phyloP scores from a whole-genome alignment of 1,140 invertebrate genomes.

The Trissolcus basalis region DNA sequence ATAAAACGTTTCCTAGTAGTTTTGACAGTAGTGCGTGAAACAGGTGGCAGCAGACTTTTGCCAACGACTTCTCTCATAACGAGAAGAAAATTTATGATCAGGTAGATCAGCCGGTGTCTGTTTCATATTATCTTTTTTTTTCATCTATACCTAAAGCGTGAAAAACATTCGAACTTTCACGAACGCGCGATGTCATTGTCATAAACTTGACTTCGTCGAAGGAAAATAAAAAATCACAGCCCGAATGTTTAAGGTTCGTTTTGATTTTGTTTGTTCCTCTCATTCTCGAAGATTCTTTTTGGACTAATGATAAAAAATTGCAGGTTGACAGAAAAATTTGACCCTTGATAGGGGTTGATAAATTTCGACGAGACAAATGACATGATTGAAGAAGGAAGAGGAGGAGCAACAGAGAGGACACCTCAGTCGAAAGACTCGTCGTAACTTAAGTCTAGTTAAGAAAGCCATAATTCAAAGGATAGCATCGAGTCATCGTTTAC shows the following conservation, averaged over 20 bases:
- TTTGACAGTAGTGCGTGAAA: conserved; percentile 20
- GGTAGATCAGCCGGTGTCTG: conserved; percentile 2
- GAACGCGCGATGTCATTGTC: no score
- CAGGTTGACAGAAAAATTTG: no score
- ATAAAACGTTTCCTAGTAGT: conserved; percentile 18
- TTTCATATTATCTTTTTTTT: no score
- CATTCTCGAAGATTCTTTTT: no score
- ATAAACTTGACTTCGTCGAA: no score
- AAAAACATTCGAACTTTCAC: no score
- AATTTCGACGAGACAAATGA: not conserved
- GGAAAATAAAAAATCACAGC: no score
- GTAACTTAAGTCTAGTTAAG: conserved; percentile 76
- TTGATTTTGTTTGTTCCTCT: no score
- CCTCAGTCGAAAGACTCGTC: conserved; percentile 53
- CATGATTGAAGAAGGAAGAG: conserved; percentile 24
- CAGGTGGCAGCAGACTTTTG: conserved; percentile 21
- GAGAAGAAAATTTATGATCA: conserved; percentile 40
- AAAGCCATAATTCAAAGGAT: conserved; percentile 75
- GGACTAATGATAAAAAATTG: no score
- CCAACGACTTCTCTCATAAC: conserved; percentile 25
- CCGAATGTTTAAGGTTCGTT: no score
- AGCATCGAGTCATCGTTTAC: conserved; percentile 70
- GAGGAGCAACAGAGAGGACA: conserved; percentile 30
- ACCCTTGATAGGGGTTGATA: conserved; percentile 3
- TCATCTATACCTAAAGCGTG: no score